Conservation (phyloP, 2,797 vertebrate genomes). For the Acropternis orthonyx region DNA sequence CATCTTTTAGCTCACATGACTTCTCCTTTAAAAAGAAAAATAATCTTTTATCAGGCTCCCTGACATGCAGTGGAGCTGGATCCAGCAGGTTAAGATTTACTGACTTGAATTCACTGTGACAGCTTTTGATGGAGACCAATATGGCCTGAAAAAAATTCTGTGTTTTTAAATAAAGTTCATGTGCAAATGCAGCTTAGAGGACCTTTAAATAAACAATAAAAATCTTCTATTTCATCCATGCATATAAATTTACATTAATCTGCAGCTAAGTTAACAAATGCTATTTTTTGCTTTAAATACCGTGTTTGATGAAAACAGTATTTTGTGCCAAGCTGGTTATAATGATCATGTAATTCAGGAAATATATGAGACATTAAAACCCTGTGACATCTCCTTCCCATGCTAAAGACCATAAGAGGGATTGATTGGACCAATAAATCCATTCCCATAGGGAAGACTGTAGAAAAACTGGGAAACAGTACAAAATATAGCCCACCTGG, state of each 20-base stretch:
- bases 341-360: slow-evolving; percentile 52
- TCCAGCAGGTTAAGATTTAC: slow-evolving; percentile 8
- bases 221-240: background rate
- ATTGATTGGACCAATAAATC: slow-evolving; percentile 72
- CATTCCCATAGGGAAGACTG: slow-evolving; percentile 52
- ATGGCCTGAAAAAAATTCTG: background rate
- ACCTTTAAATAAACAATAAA: background rate
- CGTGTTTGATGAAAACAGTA: slow-evolving; percentile 1
- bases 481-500: slow-evolving; percentile 36
- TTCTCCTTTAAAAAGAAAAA: background rate
- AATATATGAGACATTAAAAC: slow-evolving; percentile 64
- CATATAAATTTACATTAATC: background rate
- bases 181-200: background rate
- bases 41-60: background rate
- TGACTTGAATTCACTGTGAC: background rate
- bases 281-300: slow-evolving; percentile 22
- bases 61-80: background rate
- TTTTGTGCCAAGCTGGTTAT: slow-evolving; percentile 48
- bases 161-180: background rate
- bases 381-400: slow-evolving; percentile 41
- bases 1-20: background rate
- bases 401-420: slow-evolving; percentile 62
- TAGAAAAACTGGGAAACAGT: slow-evolving; percentile 48
- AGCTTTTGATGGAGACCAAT: background rate
- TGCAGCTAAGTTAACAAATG: slow-evolving; percentile 21